These are phyloP conservation scores for Grantiella picta DNA, from an alignment of 2,113 vertebrate genomes.

Conservation along the genomic window DNA sequence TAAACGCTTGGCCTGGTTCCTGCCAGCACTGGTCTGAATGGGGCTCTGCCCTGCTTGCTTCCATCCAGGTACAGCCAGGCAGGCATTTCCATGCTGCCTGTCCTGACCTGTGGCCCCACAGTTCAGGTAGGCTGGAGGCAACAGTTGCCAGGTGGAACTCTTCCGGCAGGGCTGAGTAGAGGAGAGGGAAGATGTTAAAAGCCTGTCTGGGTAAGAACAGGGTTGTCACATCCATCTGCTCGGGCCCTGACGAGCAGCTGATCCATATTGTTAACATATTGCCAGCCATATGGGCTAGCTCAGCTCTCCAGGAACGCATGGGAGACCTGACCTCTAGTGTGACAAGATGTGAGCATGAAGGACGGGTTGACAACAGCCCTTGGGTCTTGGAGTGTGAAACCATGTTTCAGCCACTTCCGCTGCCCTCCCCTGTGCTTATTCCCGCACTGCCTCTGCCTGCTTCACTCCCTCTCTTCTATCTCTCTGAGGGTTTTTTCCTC, in stretches of 20 bases:
- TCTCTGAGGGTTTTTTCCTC: constrained; percentile 24
- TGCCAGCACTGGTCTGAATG: background rate
- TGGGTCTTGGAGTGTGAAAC: constrained; percentile 67
- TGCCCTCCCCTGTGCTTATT: background rate
- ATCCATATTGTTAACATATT: constrained; percentile 71
- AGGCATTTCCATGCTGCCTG: background rate
- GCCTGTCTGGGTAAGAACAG: constrained; percentile 70
- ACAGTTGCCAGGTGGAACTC: background rate
- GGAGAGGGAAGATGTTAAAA: constrained; percentile 74
- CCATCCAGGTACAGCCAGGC: background rate
- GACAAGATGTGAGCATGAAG: constrained; percentile 70
- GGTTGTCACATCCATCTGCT: constrained; percentile 69
- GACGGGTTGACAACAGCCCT: constrained; percentile 60
- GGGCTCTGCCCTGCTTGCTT: background rate
- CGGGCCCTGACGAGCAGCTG: constrained; percentile 65
- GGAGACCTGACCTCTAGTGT: constrained; percentile 73
- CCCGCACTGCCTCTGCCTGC: background rate
- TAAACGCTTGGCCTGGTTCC: background rate
- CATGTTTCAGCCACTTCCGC: constrained; percentile 50
- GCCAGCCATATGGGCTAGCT: constrained; percentile 74
- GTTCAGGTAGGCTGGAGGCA: background rate
- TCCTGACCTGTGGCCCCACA: background rate
- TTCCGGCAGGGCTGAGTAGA: background rate
- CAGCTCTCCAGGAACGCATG: constrained; percentile 72
- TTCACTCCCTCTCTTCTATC: background rate